These are phyloP conservation scores for Oxyruncus cristatus DNA, from an alignment of 2,113 vertebrate species.

Conservation along the genomic window DNA sequence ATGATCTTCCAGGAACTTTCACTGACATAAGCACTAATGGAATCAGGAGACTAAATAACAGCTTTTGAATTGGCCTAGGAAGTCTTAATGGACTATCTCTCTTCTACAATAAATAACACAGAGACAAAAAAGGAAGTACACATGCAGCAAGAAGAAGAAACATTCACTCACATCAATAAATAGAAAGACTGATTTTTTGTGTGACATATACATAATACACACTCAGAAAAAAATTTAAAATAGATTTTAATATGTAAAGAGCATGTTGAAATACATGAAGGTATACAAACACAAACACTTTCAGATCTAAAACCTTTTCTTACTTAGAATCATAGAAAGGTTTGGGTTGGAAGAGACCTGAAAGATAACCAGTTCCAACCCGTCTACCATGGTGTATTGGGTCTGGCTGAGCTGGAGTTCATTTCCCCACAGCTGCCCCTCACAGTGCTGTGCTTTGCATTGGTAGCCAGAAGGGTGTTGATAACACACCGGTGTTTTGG, in stretches of 20 bases:
- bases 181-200: not conserved
- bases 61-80: conserved; percentile 16
- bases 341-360: not conserved
- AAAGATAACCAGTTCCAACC: not conserved
- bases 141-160: not conserved
- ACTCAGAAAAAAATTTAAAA: not conserved
- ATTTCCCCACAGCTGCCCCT: too few relatives aligned
- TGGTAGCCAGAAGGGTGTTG: too few relatives aligned
- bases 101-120: not conserved
- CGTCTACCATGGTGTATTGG: not conserved
- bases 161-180: not conserved
- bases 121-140: not conserved
- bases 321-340: not conserved
- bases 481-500: too few relatives aligned
- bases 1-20: conserved; percentile 31
- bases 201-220: not conserved
- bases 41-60: conserved; percentile 44
- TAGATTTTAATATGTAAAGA: not conserved
- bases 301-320: not conserved
- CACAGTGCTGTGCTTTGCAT: too few relatives aligned
- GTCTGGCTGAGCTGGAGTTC: too few relatives aligned
- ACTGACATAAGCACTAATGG: conserved; percentile 41
- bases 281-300: not conserved
- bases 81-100: conserved; percentile 11
- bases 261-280: not conserved